Evolutionary conservation across 2,113 vertebrate genomes (phyloP), one percentile per base, ranked within the genome.

Genomic region (Himantopus leucocephalus): DNA sequence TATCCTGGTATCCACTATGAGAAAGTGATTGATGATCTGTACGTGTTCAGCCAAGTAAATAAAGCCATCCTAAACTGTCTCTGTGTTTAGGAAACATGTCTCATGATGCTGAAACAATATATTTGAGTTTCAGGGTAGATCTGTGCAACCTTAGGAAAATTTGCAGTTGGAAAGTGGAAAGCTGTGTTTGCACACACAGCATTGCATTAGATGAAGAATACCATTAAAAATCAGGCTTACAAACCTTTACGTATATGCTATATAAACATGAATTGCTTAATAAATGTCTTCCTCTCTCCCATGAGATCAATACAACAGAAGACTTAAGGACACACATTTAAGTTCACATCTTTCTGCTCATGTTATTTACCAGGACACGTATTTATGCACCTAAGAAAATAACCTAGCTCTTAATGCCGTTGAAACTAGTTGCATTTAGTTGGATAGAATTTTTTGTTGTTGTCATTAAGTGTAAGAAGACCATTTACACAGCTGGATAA

Each of bases 31-130:
- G 71, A 98, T 80, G 92, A 98, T 79, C 96, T 98, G 15, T 92
- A 98, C 45, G 56, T 98, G 88, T 98, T 98, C 91, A 98, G 96
- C 98, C 98, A 96, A 97, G 98, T 98, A 74, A 84, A 97, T 26
- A 78, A 80, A 60, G 17, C 5, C 39, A 37, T 56, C 37, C 48
- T 58, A 43, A 76, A 55, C 39, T 18, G 10, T 19, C 26, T 75
- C 21, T 75, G 10, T 62, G 23, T 52, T 82, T 62, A 85, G 34
- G 62, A 86, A 79, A 58, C 3, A 4, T 4, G 10, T 53, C 11
- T 83, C 23, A 53, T 34, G 52, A 52, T 35, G n/a, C 27, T 45
- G 27, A 78, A 85, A 66, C 10, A 60, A 13, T 8, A 10, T 37
- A 48, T 60, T 47, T 77, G 22, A 50, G 17, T 78, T 79, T 72